Conservation (phyloP, 2,113 vertebrate species). For the Candoia aspera region DNA sequence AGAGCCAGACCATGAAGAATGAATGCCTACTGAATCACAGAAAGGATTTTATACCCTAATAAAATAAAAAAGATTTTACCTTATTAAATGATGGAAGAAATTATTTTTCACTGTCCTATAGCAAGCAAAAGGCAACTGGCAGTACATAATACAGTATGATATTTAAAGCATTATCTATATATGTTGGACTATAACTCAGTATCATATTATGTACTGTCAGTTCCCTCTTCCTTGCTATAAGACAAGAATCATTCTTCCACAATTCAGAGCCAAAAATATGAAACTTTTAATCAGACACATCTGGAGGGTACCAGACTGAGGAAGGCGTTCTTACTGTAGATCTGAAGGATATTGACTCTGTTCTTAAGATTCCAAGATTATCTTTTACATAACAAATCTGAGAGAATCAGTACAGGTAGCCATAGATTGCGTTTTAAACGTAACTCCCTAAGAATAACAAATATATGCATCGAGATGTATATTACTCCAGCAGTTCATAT, state of each 20-base stretch:
- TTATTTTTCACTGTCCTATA: neutral
- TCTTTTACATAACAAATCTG: neutral
- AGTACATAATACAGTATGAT: neutral
- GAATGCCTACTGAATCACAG: neutral
- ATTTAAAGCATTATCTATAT: neutral
- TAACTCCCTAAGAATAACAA: neutral
- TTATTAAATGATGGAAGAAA: neutral
- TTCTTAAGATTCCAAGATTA: neutral
- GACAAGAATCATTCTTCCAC: neutral
- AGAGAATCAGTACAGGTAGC: neutral
- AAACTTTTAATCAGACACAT: neutral
- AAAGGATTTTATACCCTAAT: neutral
- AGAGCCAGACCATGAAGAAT: neutral
- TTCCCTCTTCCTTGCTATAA: neutral
- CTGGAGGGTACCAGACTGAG: neutral
- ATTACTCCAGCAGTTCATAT: neutral
- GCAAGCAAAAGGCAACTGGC: neutral
- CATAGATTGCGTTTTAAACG: neutral
- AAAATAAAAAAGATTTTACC: neutral
- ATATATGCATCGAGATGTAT: neutral
- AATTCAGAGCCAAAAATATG: neutral
- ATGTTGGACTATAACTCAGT: neutral
- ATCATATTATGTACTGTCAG: neutral
- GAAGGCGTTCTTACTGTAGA: neutral
- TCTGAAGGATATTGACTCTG: neutral